Conservation (phyloP, 2,888 invertebrate genomes). For the Tetheella fluctuosa region DNA sequence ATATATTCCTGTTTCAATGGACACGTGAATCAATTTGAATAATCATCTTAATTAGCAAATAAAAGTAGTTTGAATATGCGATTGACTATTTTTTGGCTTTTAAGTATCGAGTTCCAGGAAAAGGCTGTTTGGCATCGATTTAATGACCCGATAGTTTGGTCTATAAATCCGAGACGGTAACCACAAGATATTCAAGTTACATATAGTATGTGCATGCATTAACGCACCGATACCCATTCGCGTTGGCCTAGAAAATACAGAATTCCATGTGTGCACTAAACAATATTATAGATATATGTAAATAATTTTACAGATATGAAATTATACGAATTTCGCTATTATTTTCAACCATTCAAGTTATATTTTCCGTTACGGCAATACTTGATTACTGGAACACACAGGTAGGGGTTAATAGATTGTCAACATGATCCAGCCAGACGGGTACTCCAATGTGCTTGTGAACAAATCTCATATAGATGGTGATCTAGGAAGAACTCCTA, state of each 20-base stretch:
- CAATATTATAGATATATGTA: neutral
- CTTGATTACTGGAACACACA: too few species aligned
- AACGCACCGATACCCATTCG: slow-evolving; percentile 5
- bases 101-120: neutral
- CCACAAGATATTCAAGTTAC: slow-evolving; percentile 24
- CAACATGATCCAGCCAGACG: too few species aligned
- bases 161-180: slow-evolving; percentile 27
- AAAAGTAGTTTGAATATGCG: too few species aligned
- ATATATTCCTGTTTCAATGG: neutral
- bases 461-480: neutral
- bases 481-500: too few species aligned
- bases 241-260: slow-evolving; percentile 14
- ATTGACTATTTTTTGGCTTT: neutral
- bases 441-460: too few species aligned
- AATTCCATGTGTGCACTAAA: slow-evolving; percentile 11
- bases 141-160: slow-evolving; percentile 31
- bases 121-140: slow-evolving; percentile 2
- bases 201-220: neutral
- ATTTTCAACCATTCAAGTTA: neutral
- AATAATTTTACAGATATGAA: neutral
- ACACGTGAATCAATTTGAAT: neutral
- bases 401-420: too few species aligned
- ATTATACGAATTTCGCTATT: neutral
- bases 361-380: neutral
- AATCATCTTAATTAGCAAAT: neutral